Base-by-base conservation (phyloP, 2,888 invertebrate species). In the Cheilosia vulpina region DNA sequence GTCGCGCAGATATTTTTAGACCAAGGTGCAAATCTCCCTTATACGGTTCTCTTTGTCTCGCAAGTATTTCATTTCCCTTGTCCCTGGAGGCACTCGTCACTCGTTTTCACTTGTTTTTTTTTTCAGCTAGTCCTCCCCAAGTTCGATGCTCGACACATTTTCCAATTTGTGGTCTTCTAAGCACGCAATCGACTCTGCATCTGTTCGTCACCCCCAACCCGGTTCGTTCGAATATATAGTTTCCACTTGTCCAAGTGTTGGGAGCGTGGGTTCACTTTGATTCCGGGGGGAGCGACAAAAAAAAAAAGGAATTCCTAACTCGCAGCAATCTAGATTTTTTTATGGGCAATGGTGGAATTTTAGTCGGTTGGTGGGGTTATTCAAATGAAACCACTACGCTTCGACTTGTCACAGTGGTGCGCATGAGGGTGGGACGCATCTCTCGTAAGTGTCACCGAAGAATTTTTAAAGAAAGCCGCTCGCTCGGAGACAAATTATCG, bases 81-180 rank as follows among this genome's bases (percentile, higher is more conserved):
- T 76, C 63, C 47, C 66, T 45, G 45, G 34, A 31, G 13, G 34
- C 21, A n/a, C 38, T 17, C n/a, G n/a, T 24, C 62, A 52, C 53
- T 52, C 43, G 15, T 13, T 38, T 55, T n/a, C 58, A 77, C 71
- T 82, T 71, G 63, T 45, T 31, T 21, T 34, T 31, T 21, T 34
- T 38, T 19, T 34, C 19, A n/a, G 38, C 21, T 19, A 69, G 62
- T 60, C 27, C 65, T 13, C 34, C 69, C 52, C 63, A n/a, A 45
- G 17, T 43, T n/a, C 17, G 17, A 27, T 73, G 60, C 57, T 62
- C 63, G 84, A 84, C 84, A 84, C 60, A 69, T 81, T 83, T 76
- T 85, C 72, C 77, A 85, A 85, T 85, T 85, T 85, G 85, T 85
- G 85, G 85, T 68, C 62, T 81, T 72, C 77, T 72, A 68, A 68